A percentile compares a stretch with the other conserved stretches of the same genome.
These are phyloP conservation scores for Pseudomyrmex cubaensis DNA, from an alignment of 1,140 invertebrate species.

Conservation along the genomic window DNA sequence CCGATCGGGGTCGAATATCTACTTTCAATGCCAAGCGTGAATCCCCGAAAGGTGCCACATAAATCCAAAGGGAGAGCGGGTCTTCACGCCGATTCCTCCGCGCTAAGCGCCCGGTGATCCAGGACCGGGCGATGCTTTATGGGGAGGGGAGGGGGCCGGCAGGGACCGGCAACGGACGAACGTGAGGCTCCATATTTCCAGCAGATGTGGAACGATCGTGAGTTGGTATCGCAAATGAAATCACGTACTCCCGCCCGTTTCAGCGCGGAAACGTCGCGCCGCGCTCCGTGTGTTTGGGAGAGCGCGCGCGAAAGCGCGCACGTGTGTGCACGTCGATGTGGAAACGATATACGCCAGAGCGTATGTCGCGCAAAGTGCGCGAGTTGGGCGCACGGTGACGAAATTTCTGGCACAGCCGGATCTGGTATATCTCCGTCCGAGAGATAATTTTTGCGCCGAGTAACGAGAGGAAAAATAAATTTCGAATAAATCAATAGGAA, in stretches of 20 bases:
- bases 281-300: slow-evolving; percentile 59
- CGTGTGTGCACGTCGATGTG: neutral
- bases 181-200: slow-evolving; percentile 75
- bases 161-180: slow-evolving; percentile 57
- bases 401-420: no score
- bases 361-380: no score
- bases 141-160: slow-evolving; percentile 40
- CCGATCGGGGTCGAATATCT: slow-evolving; percentile 7
- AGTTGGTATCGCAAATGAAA: slow-evolving; percentile 84
- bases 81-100: slow-evolving; percentile 51
- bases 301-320: slow-evolving; percentile 11
- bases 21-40: slow-evolving; percentile 47
- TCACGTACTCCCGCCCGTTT: slow-evolving; percentile 78
- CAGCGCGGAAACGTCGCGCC: slow-evolving; percentile 74
- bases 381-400: no score
- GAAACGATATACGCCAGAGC: no score
- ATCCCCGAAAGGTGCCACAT: slow-evolving; percentile 47
- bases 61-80: no score
- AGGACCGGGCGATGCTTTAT: slow-evolving; percentile 66
- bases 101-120: slow-evolving; percentile 66
- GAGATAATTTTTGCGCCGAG: no score
- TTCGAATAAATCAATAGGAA: neutral
- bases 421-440: no score
- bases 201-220: slow-evolving; percentile 79
- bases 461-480: neutral